phyloP scores from a whole-genome alignment of 1,140 invertebrate species.

The Heterodera schachtii region DNA sequence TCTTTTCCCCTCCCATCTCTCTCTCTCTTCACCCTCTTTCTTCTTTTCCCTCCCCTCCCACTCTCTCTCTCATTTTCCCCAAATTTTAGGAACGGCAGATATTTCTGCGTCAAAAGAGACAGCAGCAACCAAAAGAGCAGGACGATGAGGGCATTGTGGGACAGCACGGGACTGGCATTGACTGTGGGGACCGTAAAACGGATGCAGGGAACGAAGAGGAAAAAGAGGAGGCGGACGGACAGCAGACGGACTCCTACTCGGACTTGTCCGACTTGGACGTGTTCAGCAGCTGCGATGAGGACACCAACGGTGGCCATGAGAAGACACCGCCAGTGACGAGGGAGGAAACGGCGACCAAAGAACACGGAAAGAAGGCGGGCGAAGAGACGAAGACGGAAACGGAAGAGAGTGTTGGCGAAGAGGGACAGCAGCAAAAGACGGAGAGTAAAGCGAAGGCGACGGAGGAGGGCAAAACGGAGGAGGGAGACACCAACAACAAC shows the following conservation, averaged over 20 bases:
- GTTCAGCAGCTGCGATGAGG: too few species aligned
- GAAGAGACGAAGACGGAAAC: too few species aligned
- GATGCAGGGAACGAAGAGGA: too few species aligned
- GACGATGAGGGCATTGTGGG: background rate
- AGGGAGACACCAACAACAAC: background rate
- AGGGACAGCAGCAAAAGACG: slow-evolving; percentile 5
- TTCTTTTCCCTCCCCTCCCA: background rate
- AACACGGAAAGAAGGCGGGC: too few species aligned
- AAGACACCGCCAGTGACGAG: too few species aligned
- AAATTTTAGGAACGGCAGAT: background rate
- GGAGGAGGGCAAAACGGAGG: background rate
- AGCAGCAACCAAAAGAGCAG: slow-evolving; percentile 11
- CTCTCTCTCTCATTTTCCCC: background rate
- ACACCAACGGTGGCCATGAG: too few species aligned
- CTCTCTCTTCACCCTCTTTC: background rate
- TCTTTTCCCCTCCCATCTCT: background rate
- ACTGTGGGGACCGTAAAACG: background rate
- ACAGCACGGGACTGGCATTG: background rate
- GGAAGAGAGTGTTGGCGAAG: background rate
- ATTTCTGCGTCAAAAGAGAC: slow-evolving; percentile 1
- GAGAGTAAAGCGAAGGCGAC: background rate
- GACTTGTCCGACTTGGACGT: slow-evolving; percentile 23
- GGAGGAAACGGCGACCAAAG: too few species aligned
- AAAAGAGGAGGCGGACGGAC: background rate
- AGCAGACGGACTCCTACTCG: slow-evolving; percentile 10